These are phyloP conservation scores for Drosophila seguyi DNA, from an alignment of 1,140 invertebrate genomes.

Conservation along the genomic window DNA sequence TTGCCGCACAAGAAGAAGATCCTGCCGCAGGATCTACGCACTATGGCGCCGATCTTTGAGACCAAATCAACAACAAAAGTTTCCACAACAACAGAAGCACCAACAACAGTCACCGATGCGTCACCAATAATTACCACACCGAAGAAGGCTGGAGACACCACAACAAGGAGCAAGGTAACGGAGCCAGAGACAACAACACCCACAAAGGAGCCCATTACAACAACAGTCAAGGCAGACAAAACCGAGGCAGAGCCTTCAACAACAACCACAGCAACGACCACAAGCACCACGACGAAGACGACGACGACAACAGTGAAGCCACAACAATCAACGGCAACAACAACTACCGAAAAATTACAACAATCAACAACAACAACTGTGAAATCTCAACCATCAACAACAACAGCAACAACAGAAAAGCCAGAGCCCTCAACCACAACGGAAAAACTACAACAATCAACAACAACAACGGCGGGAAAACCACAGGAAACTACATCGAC, in stretches of 20 bases:
- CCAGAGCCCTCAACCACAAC: not conserved
- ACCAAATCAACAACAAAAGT: slow-evolving; percentile 8
- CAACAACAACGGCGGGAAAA: not conserved
- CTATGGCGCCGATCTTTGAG: slow-evolving; percentile 63
- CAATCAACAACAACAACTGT: not conserved
- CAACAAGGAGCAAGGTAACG: slow-evolving; percentile 6
- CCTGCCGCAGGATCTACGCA: slow-evolving; percentile 68
- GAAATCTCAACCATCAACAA: not conserved
- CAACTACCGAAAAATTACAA: not conserved
- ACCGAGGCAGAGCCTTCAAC: slow-evolving; percentile 9
- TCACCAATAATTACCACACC: not conserved
- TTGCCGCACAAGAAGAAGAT: slow-evolving; percentile 80
- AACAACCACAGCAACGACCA: slow-evolving; percentile 7
- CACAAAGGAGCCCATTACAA: slow-evolving; percentile 11
- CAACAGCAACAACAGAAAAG: slow-evolving; percentile 2
- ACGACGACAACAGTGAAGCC: slow-evolving; percentile 17
- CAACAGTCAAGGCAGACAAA: slow-evolving; percentile 3
- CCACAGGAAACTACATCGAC: not conserved
- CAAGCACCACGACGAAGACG: slow-evolving; percentile 9
- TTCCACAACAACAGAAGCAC: slow-evolving; percentile 9
- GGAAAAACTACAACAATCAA: not conserved
- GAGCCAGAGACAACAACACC: not conserved
- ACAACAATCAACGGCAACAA: not conserved
- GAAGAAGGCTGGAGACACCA: slow-evolving; percentile 12
- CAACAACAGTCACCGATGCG: not conserved